phyloP scores from a whole-genome alignment of 2,113 vertebrate species.

The Elaphurus davidianus region DNA sequence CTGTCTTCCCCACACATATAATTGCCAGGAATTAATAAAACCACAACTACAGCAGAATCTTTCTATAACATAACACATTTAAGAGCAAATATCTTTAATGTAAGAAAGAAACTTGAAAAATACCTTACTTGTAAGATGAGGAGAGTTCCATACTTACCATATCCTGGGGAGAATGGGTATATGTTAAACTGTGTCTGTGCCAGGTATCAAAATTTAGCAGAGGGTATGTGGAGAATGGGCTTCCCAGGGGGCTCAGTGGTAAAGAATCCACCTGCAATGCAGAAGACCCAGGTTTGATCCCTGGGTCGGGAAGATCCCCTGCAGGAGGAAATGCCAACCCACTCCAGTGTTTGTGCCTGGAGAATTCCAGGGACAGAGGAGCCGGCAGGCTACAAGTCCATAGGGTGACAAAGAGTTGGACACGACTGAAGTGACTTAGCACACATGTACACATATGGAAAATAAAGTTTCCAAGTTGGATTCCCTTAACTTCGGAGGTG shows the following conservation, averaged over 20 bases:
- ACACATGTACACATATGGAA: background rate
- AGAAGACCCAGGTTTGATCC: too few relatives aligned
- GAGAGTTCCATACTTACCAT: slow-evolving; percentile 67
- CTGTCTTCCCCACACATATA: background rate
- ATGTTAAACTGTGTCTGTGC: slow-evolving; percentile 71
- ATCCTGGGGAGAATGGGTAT: slow-evolving; percentile 65
- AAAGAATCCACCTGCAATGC: too few relatives aligned
- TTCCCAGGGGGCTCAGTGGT: too few relatives aligned
- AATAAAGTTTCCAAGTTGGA: slow-evolving; percentile 66
- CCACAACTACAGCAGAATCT: background rate
- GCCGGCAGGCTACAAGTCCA: too few relatives aligned
- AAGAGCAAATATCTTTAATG: background rate
- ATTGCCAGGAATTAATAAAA: background rate
- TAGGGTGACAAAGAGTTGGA: too few relatives aligned
- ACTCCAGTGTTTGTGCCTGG: too few relatives aligned
- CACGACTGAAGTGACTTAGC: too few relatives aligned
- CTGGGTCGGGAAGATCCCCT: too few relatives aligned
- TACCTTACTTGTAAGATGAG: slow-evolving; percentile 61
- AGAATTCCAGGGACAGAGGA: too few relatives aligned
- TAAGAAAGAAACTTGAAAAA: slow-evolving; percentile 38
- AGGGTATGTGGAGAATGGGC: background rate
- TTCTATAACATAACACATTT: background rate
- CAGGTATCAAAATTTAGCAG: slow-evolving; percentile 69
- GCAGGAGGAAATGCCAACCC: too few relatives aligned
- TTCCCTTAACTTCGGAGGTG: slow-evolving; percentile 56